Percentiles rank a stretch among this genome's conserved stretches.
These are phyloP conservation scores for Paramisgurnus dabryanus DNA, from an alignment of 2,113 vertebrate species.

Conservation along the genomic window DNA sequence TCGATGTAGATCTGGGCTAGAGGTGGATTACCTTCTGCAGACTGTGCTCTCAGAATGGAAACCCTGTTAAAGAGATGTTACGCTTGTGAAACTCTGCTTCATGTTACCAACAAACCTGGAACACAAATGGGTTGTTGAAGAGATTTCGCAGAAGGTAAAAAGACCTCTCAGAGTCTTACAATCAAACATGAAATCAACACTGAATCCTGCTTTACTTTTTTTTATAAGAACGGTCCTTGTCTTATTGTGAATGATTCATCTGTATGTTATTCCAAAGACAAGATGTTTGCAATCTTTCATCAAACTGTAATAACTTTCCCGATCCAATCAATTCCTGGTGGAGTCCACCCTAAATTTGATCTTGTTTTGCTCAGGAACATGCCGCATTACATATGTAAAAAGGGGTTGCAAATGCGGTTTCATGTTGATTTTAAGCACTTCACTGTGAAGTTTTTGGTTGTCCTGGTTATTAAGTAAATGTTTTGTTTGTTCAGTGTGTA, in stretches of 20 bases:
- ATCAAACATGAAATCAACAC: conserved; percentile 11
- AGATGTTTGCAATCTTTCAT: not conserved
- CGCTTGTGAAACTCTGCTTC: not conserved
- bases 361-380: not conserved
- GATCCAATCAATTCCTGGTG: not conserved
- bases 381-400: not conserved
- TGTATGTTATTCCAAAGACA: not conserved
- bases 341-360: not conserved
- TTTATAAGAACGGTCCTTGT: not conserved
- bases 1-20: conserved; percentile 7
- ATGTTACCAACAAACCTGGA: conserved; percentile 26
- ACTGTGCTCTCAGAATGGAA: conserved; percentile 3
- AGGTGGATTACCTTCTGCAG: conserved; percentile 12
- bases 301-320: not conserved
- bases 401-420: not conserved
- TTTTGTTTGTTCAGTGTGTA: too few relatives aligned
- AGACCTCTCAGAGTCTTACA: not conserved
- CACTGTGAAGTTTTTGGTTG: too few relatives aligned
- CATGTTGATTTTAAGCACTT: not conserved
- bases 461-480: too few relatives aligned
- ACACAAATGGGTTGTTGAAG: conserved; percentile 15
- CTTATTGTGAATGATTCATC: conserved; percentile 9
- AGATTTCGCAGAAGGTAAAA: not conserved
- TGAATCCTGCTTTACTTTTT: conserved; percentile 3
- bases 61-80: conserved; percentile 3